Evolutionary conservation across 2,797 vertebrate genomes (phyloP).

Genomic region (Oreortyx pictus): DNA sequence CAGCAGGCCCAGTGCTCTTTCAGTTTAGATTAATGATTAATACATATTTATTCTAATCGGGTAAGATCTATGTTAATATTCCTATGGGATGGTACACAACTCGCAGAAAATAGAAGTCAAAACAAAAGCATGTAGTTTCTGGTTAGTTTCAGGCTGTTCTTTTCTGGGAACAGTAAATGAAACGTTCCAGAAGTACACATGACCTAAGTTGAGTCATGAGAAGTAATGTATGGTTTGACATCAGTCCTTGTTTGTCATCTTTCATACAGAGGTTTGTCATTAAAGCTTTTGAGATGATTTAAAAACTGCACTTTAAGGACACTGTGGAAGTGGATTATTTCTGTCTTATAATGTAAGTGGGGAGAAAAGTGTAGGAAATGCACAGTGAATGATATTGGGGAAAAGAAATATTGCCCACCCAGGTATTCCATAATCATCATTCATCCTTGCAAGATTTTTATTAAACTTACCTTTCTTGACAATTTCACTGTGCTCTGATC

Average conservation of each 20-base stretch:
- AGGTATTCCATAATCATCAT: neutral
- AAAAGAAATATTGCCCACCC: neutral
- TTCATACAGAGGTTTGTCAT: neutral
- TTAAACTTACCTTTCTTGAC: neutral
- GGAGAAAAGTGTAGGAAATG: neutral
- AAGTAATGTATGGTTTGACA: neutral
- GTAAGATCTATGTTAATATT: neutral
- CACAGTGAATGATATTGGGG: neutral
- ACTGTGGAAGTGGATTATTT: neutral
- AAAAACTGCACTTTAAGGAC: neutral
- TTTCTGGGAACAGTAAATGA: neutral
- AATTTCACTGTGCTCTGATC: neutral
- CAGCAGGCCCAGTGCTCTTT: neutral
- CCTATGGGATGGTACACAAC: rapidly evolving
- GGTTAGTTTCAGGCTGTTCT: neutral
- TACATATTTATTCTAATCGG: neutral
- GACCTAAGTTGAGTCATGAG: neutral
- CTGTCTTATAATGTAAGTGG: neutral
- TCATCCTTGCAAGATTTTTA: neutral
- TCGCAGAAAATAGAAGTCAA: neutral
- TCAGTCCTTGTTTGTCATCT: neutral
- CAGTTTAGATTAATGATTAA: slow-evolving; percentile 1
- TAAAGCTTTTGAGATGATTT: neutral
- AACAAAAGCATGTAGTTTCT: neutral
- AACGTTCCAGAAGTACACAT: neutral